Evolutionary conservation across 2,797 vertebrate genomes (phyloP).

Genomic region (Gallinago stenura): DNA sequence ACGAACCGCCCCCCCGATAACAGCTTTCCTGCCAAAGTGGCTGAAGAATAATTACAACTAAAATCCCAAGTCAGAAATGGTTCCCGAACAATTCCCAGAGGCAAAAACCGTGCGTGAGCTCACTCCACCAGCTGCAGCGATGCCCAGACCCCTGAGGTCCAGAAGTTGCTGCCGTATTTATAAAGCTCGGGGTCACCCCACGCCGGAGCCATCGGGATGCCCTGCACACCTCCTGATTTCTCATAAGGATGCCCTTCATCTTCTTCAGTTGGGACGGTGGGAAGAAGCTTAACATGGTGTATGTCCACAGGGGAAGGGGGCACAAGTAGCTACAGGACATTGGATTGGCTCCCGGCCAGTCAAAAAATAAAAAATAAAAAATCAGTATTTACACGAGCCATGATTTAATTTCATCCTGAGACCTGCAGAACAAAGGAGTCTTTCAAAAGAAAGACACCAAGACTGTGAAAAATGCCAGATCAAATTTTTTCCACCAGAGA

Average conservation of each 20-base stretch:
- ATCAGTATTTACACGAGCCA: background rate
- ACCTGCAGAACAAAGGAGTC: constrained; percentile 21
- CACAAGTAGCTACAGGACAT: background rate
- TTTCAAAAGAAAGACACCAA: constrained; percentile 8
- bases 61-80: background rate
- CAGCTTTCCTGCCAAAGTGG: background rate
- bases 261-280: background rate
- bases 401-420: constrained; percentile 5
- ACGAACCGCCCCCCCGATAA: rapidly evolving
- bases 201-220: rapidly evolving
- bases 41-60: background rate
- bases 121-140: background rate
- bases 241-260: too few relatives aligned
- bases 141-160: background rate
- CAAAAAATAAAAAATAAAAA: background rate
- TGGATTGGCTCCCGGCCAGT: background rate
- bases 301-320: background rate
- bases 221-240: background rate
- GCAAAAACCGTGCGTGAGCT: background rate
- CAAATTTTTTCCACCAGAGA: constrained; percentile 42
- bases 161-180: rapidly evolving
- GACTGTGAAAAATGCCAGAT: constrained; percentile 37
- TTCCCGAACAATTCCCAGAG: background rate
- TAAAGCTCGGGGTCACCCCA: background rate
- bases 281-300: background rate